Base-by-base conservation (phyloP, 2,888 invertebrate genomes). In the Malthinus seriepunctatus region DNA sequence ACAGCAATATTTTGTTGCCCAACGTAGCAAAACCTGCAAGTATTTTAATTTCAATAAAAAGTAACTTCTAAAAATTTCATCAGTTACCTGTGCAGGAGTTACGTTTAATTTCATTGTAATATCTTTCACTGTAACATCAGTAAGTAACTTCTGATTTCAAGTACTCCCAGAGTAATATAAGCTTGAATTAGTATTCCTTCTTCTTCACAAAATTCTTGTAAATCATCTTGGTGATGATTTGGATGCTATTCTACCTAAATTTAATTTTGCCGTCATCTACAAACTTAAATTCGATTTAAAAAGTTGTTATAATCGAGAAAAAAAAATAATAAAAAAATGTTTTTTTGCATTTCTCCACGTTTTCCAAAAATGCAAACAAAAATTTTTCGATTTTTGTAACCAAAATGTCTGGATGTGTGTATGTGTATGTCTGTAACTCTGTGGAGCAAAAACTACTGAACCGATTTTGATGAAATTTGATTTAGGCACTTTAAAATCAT, bases 221-320 rank as follows among this genome's bases (percentile, higher is more conserved):
- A 75, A 15, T 86, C 84, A 1, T 76, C 74, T 73, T 90, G 87
- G 51, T 83, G 80, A 67, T 84, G 88, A 72, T 87, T 86, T 0
- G 93, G 93, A 78, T 93, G 92, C 81, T 86, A 89, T 75, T 93
- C 93, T 44, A 90, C 87, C 87, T 89, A 71, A 32, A 68, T 14
- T 14, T 9, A 48, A 46, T 15, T 11, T 12, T 23, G 2, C 2
- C 23, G 3, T 23, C 2, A 23, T 5, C 5, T 23, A 3, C 23
- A 23, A 23, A 23, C 5, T 23, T 23, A 23, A 23, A 3, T 23
- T 23, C 2, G 5, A 23, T 23, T 23, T 23, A 23, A 23, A n/a
- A n/a, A n/a, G n/a, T n/a, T n/a, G n/a, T n/a, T n/a, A n/a, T n/a
- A n/a, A n/a, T n/a, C n/a, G n/a, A n/a, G n/a, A n/a, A n/a, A n/a